Base-by-base conservation (phyloP, 2,113 vertebrate genomes). In the Anser cygnoides region DNA sequence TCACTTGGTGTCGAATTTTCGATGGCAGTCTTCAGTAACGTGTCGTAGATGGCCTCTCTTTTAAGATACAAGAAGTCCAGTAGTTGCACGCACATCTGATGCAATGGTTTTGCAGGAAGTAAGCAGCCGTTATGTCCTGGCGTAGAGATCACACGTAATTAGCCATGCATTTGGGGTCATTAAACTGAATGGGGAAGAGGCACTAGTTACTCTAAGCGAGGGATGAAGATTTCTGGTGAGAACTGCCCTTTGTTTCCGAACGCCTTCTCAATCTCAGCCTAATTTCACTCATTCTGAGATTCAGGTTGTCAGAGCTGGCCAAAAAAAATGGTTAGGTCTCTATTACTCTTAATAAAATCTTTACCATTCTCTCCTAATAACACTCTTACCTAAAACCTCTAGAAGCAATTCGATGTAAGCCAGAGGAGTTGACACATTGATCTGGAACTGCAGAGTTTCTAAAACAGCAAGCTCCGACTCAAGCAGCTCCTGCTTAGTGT, bases 361-460 rank as follows among this genome's bases (percentile, higher is more conserved):
- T 73, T 41, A 35, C 20, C 50, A 3, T 66, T 54, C 37, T 71
- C 54, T 84, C 41, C 41, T 49, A 19, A 62, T 39, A 43, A 57
- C 49, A 10, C n/a, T 89, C 97, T 97, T 97, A 99, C 99, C 98
- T 87, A 99, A 98, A 79, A 99, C 99, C 92, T 99, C 99, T 66
- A 99, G 97, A 8, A 99, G 98, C 83, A 98, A 97, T 94, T 99
- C 99, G 85, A 99, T 97, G 4, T 98, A 99, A 7, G 97, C 98
- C 90, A 99, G 73, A 4, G 99, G 99, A 87, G 98, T 98, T 1
- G 97, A 97, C n/a, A 98, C 71, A 7, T 98, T 98, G n/a, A 99
- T 94, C 44, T 96, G 97, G 96, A 99, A 99, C 49, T 98, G 96
- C 78, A 99, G 97, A n/a, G 98, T 98, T 93, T 99, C 98, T 68